Evolutionary conservation across 2,888 invertebrate species (phyloP).

Genomic region (Hoplodrina blanda): DNA sequence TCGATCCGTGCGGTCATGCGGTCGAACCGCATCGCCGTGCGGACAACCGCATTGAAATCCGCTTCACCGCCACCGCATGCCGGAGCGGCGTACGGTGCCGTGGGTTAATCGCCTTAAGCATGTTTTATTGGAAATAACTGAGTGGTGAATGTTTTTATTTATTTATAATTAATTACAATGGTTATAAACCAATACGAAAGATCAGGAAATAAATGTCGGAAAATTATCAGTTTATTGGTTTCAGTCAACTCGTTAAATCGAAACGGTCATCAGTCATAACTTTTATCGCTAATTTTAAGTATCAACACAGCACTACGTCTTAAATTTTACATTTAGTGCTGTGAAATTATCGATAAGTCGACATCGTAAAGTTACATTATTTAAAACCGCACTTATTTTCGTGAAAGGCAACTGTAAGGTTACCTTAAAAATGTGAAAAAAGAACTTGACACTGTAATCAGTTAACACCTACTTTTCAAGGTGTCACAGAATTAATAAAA

Average conservation of each 20-base stretch:
- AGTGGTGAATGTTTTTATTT: background rate
- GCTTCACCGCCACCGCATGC: no score
- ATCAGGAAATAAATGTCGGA: slow-evolving; percentile 1
- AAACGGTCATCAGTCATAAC: slow-evolving; percentile 8
- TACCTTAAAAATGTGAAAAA: slow-evolving; percentile 46
- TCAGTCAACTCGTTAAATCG: background rate
- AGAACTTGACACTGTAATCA: slow-evolving; percentile 48
- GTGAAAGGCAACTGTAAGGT: slow-evolving; percentile 60
- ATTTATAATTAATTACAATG: no score
- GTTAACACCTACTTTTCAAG: slow-evolving; percentile 60
- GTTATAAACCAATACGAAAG: background rate
- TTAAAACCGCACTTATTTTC: slow-evolving; percentile 56
- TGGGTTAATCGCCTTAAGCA: no score
- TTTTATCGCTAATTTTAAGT: slow-evolving; percentile 10
- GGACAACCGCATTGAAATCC: no score
- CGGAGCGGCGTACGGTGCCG: no score
- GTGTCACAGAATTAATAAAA: slow-evolving; percentile 63
- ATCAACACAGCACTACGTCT: background rate
- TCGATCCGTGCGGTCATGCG: no score
- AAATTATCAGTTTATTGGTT: slow-evolving; percentile 12
- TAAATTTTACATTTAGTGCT: slow-evolving; percentile 45
- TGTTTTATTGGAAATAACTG: slow-evolving; percentile 12
- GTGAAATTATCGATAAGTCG: slow-evolving; percentile 58
- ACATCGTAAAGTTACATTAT: slow-evolving; percentile 58
- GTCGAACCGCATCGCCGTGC: no score